phyloP scores from a whole-genome alignment of 2,113 vertebrate species.

The Hipposideros armiger region DNA sequence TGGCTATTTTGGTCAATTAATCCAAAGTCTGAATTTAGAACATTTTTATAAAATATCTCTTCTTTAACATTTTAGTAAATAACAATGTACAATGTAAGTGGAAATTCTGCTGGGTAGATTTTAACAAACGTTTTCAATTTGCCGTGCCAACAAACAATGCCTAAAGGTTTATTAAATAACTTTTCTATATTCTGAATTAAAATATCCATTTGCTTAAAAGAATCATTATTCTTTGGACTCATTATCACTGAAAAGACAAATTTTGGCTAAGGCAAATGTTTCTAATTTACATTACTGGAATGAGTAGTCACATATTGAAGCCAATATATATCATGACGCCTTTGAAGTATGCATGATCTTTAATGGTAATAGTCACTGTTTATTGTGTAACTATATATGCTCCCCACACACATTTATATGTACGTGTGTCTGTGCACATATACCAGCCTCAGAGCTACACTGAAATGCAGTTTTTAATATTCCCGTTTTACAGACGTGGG shows the following conservation, averaged over 20 bases:
- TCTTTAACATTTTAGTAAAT: conserved; percentile 23
- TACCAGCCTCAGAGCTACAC: neutral
- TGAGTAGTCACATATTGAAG: neutral
- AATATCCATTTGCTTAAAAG: conserved; percentile 31
- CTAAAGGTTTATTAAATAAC: conserved; percentile 31
- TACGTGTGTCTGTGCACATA: neutral
- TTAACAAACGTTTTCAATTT: conserved; percentile 43
- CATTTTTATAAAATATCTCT: conserved; percentile 25
- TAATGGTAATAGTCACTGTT: neutral
- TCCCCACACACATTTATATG: no score
- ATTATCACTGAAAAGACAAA: neutral
- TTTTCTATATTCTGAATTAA: conserved; percentile 44
- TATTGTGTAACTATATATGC: neutral
- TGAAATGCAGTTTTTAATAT: neutral
- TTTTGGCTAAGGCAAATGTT: neutral
- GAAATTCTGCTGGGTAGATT: neutral
- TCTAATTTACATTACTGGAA: neutral
- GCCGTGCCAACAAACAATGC: neutral
- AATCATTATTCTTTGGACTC: neutral
- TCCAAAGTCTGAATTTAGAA: conserved; percentile 24
- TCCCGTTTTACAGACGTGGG: neutral
- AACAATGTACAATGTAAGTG: neutral
- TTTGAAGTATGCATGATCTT: neutral
- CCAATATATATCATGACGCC: neutral
- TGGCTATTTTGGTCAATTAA: neutral